Conservation (phyloP, 2,113 vertebrate genomes). For the Pagrus major region DNA sequence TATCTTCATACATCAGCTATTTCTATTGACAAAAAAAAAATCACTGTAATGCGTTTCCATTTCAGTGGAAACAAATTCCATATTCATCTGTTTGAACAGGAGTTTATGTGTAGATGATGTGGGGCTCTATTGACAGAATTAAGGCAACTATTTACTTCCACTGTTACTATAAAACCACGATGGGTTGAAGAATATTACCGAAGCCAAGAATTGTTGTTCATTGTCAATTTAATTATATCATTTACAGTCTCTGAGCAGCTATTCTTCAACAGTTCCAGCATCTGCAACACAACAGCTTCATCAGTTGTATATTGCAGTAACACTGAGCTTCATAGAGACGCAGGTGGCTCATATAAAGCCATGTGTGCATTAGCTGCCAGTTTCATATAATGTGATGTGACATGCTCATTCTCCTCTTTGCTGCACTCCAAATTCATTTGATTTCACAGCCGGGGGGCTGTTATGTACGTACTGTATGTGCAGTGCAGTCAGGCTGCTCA, state of each 20-base stretch:
- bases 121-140: background rate
- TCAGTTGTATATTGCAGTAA: background rate
- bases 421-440: slow-evolving; percentile 30
- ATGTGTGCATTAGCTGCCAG: slow-evolving; percentile 14
- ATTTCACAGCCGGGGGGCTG: slow-evolving; percentile 23
- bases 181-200: background rate
- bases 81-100: background rate
- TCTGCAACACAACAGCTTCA: background rate
- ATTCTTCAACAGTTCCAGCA: background rate
- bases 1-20: background rate
- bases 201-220: background rate
- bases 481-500: slow-evolving; percentile 15
- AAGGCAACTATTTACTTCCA: background rate
- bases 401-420: slow-evolving; percentile 34
- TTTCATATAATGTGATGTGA: slow-evolving; percentile 28
- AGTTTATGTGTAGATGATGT: background rate
- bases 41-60: background rate
- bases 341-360: slow-evolving; percentile 19
- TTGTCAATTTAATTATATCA: background rate
- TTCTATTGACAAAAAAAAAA: background rate
- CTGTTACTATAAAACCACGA: background rate
- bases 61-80: background rate
- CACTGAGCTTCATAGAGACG: background rate
- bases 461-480: background rate
- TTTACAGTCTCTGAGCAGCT: background rate